Evolutionary conservation across 2,888 invertebrate species (phyloP).

Genomic region (Pomacea canaliculata): DNA sequence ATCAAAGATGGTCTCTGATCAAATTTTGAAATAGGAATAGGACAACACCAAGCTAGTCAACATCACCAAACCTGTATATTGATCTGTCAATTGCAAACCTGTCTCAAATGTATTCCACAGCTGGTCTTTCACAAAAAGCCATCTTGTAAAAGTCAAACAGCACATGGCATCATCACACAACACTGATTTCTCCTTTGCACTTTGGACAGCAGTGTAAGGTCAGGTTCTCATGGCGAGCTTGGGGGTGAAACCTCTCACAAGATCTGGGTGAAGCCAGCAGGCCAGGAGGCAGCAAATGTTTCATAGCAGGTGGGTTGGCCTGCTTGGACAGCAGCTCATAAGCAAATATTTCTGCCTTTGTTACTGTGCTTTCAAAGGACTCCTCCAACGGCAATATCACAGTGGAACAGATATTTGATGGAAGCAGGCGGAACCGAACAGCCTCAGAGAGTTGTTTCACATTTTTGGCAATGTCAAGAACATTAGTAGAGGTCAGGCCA

Average conservation of each 20-base stretch:
- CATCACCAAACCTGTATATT: too few species aligned
- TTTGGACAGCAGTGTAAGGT: constrained; percentile 62
- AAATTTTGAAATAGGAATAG: too few species aligned
- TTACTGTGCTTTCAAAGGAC: constrained; percentile 50
- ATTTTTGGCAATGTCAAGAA: constrained; percentile 77
- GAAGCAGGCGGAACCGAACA: constrained; percentile 72
- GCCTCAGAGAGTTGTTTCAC: constrained; percentile 78
- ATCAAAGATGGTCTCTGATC: too few species aligned
- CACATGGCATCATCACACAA: constrained; percentile 35
- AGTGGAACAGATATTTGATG: constrained; percentile 57
- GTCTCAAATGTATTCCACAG: too few species aligned
- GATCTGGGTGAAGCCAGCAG: constrained; percentile 28
- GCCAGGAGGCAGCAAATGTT: constrained; percentile 12
- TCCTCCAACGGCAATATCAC: constrained; percentile 43
- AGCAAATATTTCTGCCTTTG: constrained; percentile 62
- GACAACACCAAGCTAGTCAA: too few species aligned
- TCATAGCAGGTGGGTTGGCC: neutral
- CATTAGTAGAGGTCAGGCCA: constrained; percentile 61
- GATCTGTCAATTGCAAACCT: too few species aligned
- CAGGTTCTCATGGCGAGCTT: constrained; percentile 59
- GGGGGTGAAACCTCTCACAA: constrained; percentile 58
- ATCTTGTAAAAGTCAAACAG: neutral
- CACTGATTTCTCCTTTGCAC: constrained; percentile 63
- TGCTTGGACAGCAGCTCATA: constrained; percentile 45
- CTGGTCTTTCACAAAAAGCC: too few species aligned